Conservation (phyloP, 1,140 invertebrate species). For the Ctenoplectra terminalis region DNA sequence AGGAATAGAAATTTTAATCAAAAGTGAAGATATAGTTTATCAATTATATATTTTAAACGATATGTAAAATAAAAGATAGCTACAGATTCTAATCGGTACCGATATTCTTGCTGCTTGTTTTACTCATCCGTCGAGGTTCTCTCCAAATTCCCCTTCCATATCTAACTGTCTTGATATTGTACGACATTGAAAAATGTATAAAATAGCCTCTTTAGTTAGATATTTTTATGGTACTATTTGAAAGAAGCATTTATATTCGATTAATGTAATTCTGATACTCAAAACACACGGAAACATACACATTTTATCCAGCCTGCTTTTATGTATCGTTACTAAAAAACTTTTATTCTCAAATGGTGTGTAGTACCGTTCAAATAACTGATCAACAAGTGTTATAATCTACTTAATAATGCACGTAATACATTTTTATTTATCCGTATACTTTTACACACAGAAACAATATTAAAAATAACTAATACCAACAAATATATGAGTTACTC, state of each 20-base stretch:
- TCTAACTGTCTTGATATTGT: slow-evolving; percentile 27
- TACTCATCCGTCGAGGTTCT: slow-evolving; percentile 27
- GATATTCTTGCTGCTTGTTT: slow-evolving; percentile 30
- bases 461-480: not conserved
- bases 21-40: not conserved
- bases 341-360: not conserved
- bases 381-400: not conserved
- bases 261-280: not conserved
- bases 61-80: slow-evolving; percentile 16
- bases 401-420: not conserved
- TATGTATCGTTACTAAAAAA: not conserved
- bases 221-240: slow-evolving; percentile 10
- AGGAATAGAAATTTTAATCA: not conserved
- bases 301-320: not conserved
- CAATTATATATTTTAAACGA: not conserved
- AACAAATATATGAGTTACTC: not conserved
- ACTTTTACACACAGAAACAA: not conserved
- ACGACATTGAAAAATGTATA: slow-evolving; percentile 22
- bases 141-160: slow-evolving; percentile 15
- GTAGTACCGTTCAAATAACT: slow-evolving; percentile 15
- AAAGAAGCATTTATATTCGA: not conserved
- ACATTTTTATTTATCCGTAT: not conserved
- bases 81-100: slow-evolving; percentile 36
- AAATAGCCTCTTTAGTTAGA: slow-evolving; percentile 1
- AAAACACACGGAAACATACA: not conserved